Base-by-base conservation (phyloP, 2,113 vertebrate genomes). In the Misgurnus anguillicaudatus region DNA sequence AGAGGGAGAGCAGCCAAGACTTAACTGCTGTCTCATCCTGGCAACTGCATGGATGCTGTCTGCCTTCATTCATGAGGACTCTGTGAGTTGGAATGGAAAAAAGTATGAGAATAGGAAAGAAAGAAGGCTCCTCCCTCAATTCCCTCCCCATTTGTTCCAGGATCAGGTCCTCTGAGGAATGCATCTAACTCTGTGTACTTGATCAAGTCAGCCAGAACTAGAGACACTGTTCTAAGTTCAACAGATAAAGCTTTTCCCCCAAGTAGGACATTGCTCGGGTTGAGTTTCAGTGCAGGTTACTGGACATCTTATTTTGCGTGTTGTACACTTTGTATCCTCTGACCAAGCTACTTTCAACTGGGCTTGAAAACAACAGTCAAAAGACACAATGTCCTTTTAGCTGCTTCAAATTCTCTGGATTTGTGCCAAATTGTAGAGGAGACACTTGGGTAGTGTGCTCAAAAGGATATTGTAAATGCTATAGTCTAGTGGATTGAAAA, bases 11-110 rank as follows among this genome's bases (percentile, higher is more conserved):
- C 87, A 88, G 90, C 91, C 91, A 93, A 92, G 91, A 90, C 91
- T 89, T 87, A 93, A 92, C 89, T 90, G 89, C 90, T 90, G 89
- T 89, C 85, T 91, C 88, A 90, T 91, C 88, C 89, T 90, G 90
- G 88, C 90, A 90, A 87, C 85, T 83, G 83, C 86, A 86, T 85
- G 82, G 85, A 89, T 88, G 85, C 87, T 89, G 88, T 91, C 89
- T 92, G 88, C 83, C 84, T 89, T 85, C 87, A 87, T 90, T 92
- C 91, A 91, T 83, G 80, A 87, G 70, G 51, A 89, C 84, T 76
- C 75, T 24, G 55, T 80, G 84, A 86, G 86, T 61, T 65, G 51
- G 57, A 64, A 41, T 21, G 71, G 53, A 77, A 82, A 75, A 64
- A 19, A 67, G 51, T 39, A 68, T 19, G 38, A 62, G 61, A 48